Conservation (phyloP, 2,888 invertebrate species). For the Syrista parreyssii region DNA sequence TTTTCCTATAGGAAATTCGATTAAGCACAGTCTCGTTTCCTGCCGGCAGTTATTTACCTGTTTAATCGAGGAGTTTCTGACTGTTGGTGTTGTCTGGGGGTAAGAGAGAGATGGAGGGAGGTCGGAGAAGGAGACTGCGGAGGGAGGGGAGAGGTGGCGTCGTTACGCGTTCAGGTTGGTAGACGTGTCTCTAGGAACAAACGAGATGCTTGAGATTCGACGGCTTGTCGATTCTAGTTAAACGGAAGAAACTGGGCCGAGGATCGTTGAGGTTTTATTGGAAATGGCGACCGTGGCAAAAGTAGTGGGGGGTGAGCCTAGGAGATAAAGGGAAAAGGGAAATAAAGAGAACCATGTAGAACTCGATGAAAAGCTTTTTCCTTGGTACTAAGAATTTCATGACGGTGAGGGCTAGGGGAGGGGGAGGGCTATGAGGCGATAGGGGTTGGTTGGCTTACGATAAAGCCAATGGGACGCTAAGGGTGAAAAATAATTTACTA, state of each 20-base stretch:
- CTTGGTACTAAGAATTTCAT: neutral
- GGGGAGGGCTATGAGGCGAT: no score
- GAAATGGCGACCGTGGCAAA: neutral
- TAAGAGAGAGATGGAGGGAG: neutral
- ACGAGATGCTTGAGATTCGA: neutral
- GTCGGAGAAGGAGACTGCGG: no score
- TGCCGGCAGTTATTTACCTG: neutral
- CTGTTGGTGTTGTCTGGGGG: neutral
- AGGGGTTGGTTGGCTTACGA: neutral
- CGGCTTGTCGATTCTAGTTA: neutral
- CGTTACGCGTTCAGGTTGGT: neutral
- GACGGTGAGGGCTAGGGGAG: neutral
- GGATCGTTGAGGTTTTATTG: neutral
- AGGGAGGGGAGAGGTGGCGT: neutral
- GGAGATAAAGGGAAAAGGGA: neutral
- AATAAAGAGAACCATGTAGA: neutral
- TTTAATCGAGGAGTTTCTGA: neutral
- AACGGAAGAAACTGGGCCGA: neutral
- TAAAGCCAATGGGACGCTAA: neutral
- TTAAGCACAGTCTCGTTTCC: neutral
- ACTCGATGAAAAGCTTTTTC: neutral
- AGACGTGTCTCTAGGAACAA: neutral
- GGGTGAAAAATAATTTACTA: neutral
- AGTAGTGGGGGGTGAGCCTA: no score
- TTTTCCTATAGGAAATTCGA: neutral